Evolutionary conservation across 2,113 vertebrate genomes (phyloP), one percentile per base, ranked within the genome.

Genomic region (Sinocyclocheilus maitianheensis): DNA sequence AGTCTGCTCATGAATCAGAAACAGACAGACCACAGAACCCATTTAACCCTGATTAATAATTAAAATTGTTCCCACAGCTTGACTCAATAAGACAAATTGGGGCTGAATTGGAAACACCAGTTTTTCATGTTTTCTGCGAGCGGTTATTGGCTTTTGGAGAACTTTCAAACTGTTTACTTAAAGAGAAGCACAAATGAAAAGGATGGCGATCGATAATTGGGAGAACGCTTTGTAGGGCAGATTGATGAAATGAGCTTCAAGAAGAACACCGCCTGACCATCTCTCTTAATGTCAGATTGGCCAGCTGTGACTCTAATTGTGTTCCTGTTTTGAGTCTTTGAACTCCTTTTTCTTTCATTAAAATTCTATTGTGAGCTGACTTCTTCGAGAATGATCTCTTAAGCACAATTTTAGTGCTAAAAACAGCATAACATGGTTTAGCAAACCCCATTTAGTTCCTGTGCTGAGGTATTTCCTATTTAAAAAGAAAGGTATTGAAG

Each of bases 11-110:
- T 84, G 80, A 81, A 53, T 71, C 81, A 77, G 77, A 83, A 80
- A 89, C 22, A 81, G 82, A 89, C 77, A 85, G 84, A 81, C 5
- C 34, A 74, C 84, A 86, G 85, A 51, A 84, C 26, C 83, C 26
- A 87, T 83, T 90, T 88, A 84, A 86, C 83, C 83, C 85, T 79
- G 58, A 86, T 89, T 86, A 77, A 82, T 91, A 85, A 81, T 86
- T 81, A 69, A 86, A 34, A 16, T 79, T 34, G 71, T 72, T 46
- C 26, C 55, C 9, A 40, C 24, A 53, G 37, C 51, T 55, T 37
- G 43, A 58, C 79, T 86, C 55, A 53, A 80, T 81, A 76, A 81
- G 69, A 72, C 85, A 71, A 69, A 82, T 53, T 34, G 46, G 58
- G 43, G 46, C 18, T 82, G 63, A 82, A 69, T 71, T 71, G 30